Conservation (phyloP, 2,113 vertebrate species). For the Rhinolophus sinicus region DNA sequence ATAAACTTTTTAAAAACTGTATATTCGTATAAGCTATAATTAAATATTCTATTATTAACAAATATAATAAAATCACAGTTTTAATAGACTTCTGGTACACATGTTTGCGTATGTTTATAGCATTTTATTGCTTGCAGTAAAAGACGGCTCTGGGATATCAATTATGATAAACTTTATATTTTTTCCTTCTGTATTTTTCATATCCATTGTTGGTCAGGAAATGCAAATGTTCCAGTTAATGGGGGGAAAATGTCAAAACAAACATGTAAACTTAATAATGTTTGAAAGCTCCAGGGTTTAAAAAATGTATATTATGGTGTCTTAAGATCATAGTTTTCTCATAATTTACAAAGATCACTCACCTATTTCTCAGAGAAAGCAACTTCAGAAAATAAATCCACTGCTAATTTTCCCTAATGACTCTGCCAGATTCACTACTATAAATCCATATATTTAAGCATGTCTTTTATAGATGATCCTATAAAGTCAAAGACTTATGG, state of each 20-base stretch:
- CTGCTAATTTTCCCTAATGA: neutral
- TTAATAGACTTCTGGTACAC: neutral
- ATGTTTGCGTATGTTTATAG: neutral
- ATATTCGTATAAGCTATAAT: conserved; percentile 4
- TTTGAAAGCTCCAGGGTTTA: neutral
- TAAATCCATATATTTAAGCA: neutral
- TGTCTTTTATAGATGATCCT: neutral
- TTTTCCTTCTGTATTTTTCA: conserved; percentile 13
- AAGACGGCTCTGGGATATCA: neutral
- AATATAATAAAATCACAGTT: neutral
- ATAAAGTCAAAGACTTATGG: neutral
- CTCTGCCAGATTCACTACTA: neutral
- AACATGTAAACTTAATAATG: neutral
- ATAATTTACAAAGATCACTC: neutral
- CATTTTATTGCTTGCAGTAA: neutral
- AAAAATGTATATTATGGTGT: neutral
- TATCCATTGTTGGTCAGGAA: conserved; percentile 3
- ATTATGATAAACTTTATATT: neutral
- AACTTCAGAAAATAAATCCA: neutral
- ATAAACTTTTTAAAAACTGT: neutral
- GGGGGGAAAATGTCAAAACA: neutral
- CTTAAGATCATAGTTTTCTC: neutral
- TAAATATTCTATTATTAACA: conserved; percentile 21
- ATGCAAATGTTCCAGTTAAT: neutral
- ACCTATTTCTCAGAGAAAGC: neutral